A percentile compares a stretch with the other conserved stretches of the same genome.
Conservation (phyloP, 2,113 vertebrate genomes). For the Mustela nigripes region DNA sequence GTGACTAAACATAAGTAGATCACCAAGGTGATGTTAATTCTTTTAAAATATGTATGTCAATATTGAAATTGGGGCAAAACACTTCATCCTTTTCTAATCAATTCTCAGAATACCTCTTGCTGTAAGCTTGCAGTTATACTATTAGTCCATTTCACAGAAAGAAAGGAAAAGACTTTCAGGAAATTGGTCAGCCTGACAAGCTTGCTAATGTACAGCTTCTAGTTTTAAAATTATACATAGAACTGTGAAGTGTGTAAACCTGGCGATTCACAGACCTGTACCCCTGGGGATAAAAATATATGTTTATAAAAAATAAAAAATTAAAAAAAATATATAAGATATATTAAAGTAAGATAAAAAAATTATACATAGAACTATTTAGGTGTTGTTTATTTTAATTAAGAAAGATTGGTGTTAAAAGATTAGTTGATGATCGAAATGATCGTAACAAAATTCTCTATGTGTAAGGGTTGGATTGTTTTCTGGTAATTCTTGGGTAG, state of each 20-base stretch:
- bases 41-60: slow-evolving; percentile 29
- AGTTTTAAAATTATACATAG: slow-evolving; percentile 45
- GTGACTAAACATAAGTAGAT: not conserved
- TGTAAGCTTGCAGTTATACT: not conserved
- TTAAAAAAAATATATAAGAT: too few relatives aligned
- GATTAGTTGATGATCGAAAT: not conserved
- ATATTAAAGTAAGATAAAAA: not conserved
- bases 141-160: not conserved
- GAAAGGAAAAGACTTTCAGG: not conserved
- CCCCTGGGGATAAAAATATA: too few relatives aligned
- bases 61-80: not conserved
- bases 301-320: too few relatives aligned
- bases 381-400: slow-evolving; percentile 58
- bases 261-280: too few relatives aligned
- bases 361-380: not conserved
- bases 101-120: not conserved
- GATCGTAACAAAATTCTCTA: not conserved
- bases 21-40: not conserved
- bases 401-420: slow-evolving; percentile 29
- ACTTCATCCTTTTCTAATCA: slow-evolving; percentile 5
- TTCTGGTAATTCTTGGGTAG: not conserved
- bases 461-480: not conserved
- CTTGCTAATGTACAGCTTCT: not conserved
- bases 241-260: too few relatives aligned
- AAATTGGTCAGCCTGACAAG: not conserved